Evolutionary conservation across 1,140 invertebrate species (phyloP), one percentile per base, ranked within the genome.

Genomic region (Camponotus vicinus): DNA sequence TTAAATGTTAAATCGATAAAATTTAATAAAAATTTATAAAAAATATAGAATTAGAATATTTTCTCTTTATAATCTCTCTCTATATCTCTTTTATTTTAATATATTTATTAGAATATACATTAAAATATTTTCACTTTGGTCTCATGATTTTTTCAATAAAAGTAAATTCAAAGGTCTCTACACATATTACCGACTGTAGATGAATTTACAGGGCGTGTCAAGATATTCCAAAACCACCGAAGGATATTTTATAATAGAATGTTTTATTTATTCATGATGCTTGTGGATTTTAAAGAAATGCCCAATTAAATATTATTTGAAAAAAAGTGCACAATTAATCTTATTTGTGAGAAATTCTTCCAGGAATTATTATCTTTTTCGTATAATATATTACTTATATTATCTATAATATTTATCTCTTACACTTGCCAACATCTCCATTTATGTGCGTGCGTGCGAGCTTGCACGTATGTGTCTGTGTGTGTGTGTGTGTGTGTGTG

Each of bases 191-290:
- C 32, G n/a, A 0, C 27, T 0, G 27, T 27, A 27, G 27, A 6
- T 2, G 21, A 61, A 45, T 13, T 73, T 67, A 59, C 40, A 49
- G 84, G 78, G 71, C 57, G 71, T n/a, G 84, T 4, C 45, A 59
- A 2, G 13, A 52, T 61, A 9, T 57, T 21, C 3, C 7, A 2
- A 21, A 45, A 40, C 32, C 32, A 82, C 75, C 13, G 7, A 13
- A 57, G 18, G 18, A 37, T 73, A 27, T 8, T 37, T 64, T n/a
- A 15, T n/a, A n/a, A 78, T 32, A 5, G 3, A 27, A 79, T 79
- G 18, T 4, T 77, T 45, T 32, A 18, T 63, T 6, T 21, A 37
- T 52, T 3, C 0, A 18, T 40, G n/a, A 6, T 1, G 6, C 34
- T 63, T 4, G 32, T 21, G 8, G 0, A 49, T 49, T 21, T 21